Percentiles rank a stretch among this genome's conserved stretches.
These are phyloP conservation scores for Parazoanthus atlanticus DNA, from an alignment of 92 coral and sea anemone genomes.

Conservation along the genomic window DNA sequence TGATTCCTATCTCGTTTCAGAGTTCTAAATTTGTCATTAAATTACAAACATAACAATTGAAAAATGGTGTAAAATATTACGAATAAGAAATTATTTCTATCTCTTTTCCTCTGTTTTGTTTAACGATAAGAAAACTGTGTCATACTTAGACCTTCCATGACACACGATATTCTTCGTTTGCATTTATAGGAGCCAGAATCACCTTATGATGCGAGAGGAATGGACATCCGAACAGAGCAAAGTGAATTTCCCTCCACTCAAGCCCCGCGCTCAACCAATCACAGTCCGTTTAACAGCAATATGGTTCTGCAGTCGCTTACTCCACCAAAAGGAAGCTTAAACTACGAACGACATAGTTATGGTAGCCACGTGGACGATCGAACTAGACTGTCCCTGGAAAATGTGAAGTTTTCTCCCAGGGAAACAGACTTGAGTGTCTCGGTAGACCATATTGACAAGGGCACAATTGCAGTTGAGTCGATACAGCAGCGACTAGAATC, in stretches of 20 bases:
- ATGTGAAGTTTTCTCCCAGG: constrained; percentile 34
- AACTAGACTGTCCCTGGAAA: constrained; percentile 32
- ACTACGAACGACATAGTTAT: neutral
- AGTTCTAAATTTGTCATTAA: too few species aligned
- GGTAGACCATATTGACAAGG: constrained; percentile 80
- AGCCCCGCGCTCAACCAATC: neutral
- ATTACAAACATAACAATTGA: too few species aligned
- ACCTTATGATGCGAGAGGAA: neutral
- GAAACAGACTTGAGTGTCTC: constrained; percentile 61
- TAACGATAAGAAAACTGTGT: neutral
- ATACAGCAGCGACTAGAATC: constrained; percentile 77
- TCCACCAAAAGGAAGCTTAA: neutral
- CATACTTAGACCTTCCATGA: neutral
- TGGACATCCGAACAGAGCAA: neutral
- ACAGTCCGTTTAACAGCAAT: neutral
- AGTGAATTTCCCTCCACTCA: constrained; percentile 2
- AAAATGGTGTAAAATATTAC: neutral
- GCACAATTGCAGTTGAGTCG: constrained; percentile 66
- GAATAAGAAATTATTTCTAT: neutral
- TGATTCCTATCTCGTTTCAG: too few species aligned
- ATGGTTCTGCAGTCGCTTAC: neutral
- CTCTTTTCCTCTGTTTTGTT: neutral
- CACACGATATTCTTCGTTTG: neutral
- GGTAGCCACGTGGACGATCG: constrained; percentile 28
- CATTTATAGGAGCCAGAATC: constrained; percentile 18